A percentile compares a stretch with the other conserved stretches of the same genome.
Conservation (phyloP, 2,888 invertebrate species). For the Pammene aurita region DNA sequence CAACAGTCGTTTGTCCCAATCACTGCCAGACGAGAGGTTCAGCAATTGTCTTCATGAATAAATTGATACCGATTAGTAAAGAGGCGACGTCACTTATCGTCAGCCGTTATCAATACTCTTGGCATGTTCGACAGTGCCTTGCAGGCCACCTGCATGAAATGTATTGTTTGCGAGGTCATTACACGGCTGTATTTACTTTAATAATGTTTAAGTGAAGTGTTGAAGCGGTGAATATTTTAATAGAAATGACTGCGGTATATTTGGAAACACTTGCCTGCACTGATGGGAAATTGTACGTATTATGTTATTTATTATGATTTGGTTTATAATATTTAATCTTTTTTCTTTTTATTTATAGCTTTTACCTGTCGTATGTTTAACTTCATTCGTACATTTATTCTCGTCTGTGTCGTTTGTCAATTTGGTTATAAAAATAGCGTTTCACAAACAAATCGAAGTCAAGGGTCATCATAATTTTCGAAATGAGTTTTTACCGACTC, state of each 20-base stretch:
- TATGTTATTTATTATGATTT: not conserved
- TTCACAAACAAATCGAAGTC: constrained; percentile 18
- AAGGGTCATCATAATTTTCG: constrained; percentile 24
- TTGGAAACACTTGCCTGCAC: constrained; percentile 66
- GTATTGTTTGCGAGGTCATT: constrained; percentile 51
- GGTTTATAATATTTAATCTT: not conserved
- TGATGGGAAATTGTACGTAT: constrained; percentile 80
- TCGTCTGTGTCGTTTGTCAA: not conserved
- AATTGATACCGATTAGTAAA: constrained; percentile 80
- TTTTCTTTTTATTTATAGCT: not conserved
- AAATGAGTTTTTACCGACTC: not conserved
- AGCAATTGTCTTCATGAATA: constrained; percentile 74
- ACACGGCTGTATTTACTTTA: constrained; percentile 38
- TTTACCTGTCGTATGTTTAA: not conserved
- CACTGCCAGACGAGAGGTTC: constrained; percentile 35
- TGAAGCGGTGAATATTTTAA: constrained; percentile 60
- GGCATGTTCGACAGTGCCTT: constrained; percentile 68
- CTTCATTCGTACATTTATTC: not conserved
- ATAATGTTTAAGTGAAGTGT: constrained; percentile 32
- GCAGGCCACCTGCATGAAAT: constrained; percentile 62
- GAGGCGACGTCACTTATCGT: constrained; percentile 73
- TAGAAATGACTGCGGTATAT: constrained; percentile 67
- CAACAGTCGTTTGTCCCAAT: constrained; percentile 29
- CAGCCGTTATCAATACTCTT: constrained; percentile 71
- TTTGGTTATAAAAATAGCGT: not conserved